These are phyloP conservation scores for Herminia tarsipennalis DNA, from an alignment of 2,888 invertebrate genomes.

Conservation along the genomic window DNA sequence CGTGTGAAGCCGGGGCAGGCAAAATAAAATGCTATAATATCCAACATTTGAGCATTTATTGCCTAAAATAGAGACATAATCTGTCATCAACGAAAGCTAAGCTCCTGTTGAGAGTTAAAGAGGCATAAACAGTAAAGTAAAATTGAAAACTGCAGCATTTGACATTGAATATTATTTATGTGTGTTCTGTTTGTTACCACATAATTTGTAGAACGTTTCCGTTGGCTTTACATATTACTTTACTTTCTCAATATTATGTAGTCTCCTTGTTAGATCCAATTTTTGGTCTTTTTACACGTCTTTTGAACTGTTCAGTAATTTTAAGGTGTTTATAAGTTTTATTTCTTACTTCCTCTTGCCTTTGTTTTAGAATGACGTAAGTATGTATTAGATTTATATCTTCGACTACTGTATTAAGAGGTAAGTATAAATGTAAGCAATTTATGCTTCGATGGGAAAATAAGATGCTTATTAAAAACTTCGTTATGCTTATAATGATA, in stretches of 20 bases:
- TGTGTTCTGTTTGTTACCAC: conserved; percentile 9
- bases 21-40: neutral
- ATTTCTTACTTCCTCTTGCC: conserved; percentile 3
- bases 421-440: no score
- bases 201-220: conserved; percentile 5
- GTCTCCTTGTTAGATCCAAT: conserved; percentile 2
- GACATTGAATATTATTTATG: conserved; percentile 25
- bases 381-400: no score
- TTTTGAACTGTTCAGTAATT: neutral
- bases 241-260: neutral
- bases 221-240: neutral
- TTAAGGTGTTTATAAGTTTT: neutral
- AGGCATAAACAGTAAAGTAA: conserved; percentile 18
- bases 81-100: conserved; percentile 22
- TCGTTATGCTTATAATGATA: no score
- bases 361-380: no score
- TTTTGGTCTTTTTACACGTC: neutral
- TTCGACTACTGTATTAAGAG: no score
- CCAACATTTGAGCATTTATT: conserved; percentile 16
- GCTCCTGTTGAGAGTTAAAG: conserved; percentile 15
- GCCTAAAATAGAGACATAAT: conserved; percentile 16
- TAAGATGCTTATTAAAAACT: no score
- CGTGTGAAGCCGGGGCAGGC: no score
- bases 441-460: no score
- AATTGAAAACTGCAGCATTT: conserved; percentile 28